These are phyloP conservation scores for Silurus asotus DNA, from an alignment of 2,113 vertebrate species.

Conservation along the genomic window DNA sequence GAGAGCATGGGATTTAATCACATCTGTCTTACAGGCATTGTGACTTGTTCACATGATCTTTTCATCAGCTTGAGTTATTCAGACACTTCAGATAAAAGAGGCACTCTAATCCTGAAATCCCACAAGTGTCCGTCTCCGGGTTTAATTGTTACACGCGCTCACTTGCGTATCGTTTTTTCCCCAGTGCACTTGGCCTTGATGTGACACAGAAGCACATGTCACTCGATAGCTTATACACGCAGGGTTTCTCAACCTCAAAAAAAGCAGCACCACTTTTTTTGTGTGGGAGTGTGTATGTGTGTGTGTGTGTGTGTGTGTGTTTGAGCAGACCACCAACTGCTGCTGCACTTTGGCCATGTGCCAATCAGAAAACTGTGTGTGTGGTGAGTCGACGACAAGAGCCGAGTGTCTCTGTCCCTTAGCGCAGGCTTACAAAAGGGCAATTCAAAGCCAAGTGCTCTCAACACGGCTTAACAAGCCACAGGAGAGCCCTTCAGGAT, in stretches of 20 bases:
- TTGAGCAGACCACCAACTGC: conserved; percentile 12
- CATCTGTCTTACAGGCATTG: conserved; percentile 35
- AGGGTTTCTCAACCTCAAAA: conserved; percentile 29
- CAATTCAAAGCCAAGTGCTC: conserved; percentile 58
- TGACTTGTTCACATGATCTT: conserved; percentile 21
- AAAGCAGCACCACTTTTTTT: conserved; percentile 26
- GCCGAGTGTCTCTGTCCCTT: conserved; percentile 43
- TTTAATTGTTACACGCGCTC: conserved; percentile 30
- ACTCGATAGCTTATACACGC: conserved; percentile 1
- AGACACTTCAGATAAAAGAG: conserved; percentile 30
- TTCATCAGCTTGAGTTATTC: conserved; percentile 17
- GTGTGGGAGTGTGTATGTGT: background rate
- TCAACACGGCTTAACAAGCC: conserved; percentile 57
- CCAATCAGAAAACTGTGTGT: conserved; percentile 32
- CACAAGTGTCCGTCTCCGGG: conserved; percentile 36
- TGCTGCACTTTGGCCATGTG: conserved; percentile 33
- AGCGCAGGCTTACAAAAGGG: conserved; percentile 54
- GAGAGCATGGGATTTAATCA: conserved; percentile 34
- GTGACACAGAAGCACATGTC: conserved; percentile 37
- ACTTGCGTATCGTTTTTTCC: background rate
- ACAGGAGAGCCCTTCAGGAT: conserved; percentile 57
- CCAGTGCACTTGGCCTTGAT: conserved; percentile 26
- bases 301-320: background rate
- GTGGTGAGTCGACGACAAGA: background rate
- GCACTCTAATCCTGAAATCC: conserved; percentile 36